phyloP scores from a whole-genome alignment of 23 tunicate species.

The Ciona savignyi region DNA sequence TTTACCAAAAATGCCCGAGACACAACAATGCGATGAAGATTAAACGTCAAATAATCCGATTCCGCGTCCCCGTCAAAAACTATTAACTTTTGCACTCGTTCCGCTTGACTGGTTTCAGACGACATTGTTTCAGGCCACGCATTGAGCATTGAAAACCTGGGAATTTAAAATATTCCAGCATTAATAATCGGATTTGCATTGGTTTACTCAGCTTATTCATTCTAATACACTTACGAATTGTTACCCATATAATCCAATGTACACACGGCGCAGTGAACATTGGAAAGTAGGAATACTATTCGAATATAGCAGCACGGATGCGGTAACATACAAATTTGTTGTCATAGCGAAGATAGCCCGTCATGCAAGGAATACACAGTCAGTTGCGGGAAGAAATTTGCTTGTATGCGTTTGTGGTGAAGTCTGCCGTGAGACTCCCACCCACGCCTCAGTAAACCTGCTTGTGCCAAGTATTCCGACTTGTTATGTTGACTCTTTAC shows the following conservation, averaged over 20 bases:
- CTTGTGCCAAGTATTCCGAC: neutral
- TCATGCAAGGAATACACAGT: neutral
- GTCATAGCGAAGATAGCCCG: no score
- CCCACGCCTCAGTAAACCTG: neutral
- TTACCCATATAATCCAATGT: neutral
- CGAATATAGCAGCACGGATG: no score
- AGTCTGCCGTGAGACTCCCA: neutral
- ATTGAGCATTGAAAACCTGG: neutral
- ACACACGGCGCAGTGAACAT: no score
- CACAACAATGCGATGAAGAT: neutral
- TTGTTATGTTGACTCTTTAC: no score
- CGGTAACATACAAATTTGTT: no score
- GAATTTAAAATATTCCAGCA: neutral
- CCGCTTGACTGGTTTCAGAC: neutral
- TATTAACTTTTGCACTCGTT: neutral
- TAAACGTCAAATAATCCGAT: neutral
- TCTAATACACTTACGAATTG: conserved; percentile 1
- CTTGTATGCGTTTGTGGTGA: neutral
- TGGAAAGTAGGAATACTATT: no score
- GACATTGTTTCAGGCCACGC: neutral
- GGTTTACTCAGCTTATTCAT: neutral
- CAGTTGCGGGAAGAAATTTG: neutral
- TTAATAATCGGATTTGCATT: neutral
- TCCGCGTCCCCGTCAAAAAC: neutral
- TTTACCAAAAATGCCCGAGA: no score